phyloP scores from a whole-genome alignment of 2,888 invertebrate genomes.

The Dendrolimus houi region DNA sequence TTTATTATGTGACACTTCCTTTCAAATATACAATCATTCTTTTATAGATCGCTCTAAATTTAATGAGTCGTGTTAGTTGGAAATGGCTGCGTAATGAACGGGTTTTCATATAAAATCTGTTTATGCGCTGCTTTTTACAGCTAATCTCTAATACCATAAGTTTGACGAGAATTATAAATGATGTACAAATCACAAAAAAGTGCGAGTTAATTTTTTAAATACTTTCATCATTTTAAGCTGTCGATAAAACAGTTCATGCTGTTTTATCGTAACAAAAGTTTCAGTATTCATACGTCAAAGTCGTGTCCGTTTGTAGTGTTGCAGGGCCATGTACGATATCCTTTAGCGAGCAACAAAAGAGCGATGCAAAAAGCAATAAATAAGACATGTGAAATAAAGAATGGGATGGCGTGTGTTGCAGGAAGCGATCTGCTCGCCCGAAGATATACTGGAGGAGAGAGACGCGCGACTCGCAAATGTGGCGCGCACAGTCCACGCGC shows the following conservation, averaged over 20 bases:
- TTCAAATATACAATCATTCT: too few species aligned
- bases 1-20: too few species aligned
- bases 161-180: too few species aligned
- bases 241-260: too few species aligned
- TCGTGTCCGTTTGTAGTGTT: conserved; percentile 43
- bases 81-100: too few species aligned
- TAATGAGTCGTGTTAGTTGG: too few species aligned
- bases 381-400: conserved; percentile 39
- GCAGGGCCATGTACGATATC: conserved; percentile 58
- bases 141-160: too few species aligned
- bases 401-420: conserved; percentile 79
- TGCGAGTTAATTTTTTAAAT: neutral
- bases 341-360: conserved; percentile 37
- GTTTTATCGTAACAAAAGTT: neutral
- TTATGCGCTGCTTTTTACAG: too few species aligned
- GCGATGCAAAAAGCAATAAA: conserved; percentile 10
- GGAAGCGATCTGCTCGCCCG: conserved; percentile 80
- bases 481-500: conserved; percentile 50
- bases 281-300: conserved; percentile 2
- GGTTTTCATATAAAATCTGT: too few species aligned
- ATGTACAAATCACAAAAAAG: too few species aligned
- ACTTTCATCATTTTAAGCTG: neutral
- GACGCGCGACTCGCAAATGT: conserved; percentile 22
- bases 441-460: conserved; percentile 70
- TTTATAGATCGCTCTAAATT: too few species aligned